These are phyloP conservation scores for Platichthys stellatus DNA, from an alignment of 2,113 vertebrate genomes.

Conservation along the genomic window DNA sequence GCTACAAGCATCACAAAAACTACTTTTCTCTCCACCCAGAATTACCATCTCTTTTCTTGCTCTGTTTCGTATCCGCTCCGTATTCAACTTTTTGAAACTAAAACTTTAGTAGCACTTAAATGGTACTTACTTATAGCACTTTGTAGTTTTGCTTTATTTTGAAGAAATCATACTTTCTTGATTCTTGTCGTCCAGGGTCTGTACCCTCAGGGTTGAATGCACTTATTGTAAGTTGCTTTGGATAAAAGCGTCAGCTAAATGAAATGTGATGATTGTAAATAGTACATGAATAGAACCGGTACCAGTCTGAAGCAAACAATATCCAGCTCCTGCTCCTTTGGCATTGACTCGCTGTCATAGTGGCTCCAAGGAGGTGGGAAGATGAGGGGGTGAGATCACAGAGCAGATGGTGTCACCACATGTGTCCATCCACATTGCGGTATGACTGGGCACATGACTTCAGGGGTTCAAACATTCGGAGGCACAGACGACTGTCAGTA, in stretches of 20 bases:
- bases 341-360: conserved; percentile 7
- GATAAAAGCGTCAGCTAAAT: too few species aligned
- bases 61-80: background rate
- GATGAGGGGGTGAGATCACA: conserved; percentile 22
- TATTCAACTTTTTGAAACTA: background rate
- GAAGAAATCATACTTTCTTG: too few species aligned
- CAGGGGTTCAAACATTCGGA: conserved; percentile 28
- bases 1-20: too few species aligned
- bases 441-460: conserved; percentile 6
- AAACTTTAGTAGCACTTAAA: too few species aligned
- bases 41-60: background rate
- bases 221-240: too few species aligned
- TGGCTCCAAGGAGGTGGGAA: conserved; percentile 22
- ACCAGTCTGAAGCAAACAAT: background rate
- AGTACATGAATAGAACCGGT: conserved; percentile 13
- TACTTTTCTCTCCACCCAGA: too few species aligned
- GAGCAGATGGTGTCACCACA: conserved; percentile 62
- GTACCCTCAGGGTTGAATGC: too few species aligned
- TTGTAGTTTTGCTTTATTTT: too few species aligned
- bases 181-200: too few species aligned
- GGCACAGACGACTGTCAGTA: background rate
- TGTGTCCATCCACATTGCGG: conserved; percentile 39
- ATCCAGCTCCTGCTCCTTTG: conserved; percentile 14
- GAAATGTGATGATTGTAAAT: background rate
- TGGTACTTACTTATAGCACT: too few species aligned